Evolutionary conservation across 2,113 vertebrate species (phyloP).

Genomic region (Aphyosemion australe): DNA sequence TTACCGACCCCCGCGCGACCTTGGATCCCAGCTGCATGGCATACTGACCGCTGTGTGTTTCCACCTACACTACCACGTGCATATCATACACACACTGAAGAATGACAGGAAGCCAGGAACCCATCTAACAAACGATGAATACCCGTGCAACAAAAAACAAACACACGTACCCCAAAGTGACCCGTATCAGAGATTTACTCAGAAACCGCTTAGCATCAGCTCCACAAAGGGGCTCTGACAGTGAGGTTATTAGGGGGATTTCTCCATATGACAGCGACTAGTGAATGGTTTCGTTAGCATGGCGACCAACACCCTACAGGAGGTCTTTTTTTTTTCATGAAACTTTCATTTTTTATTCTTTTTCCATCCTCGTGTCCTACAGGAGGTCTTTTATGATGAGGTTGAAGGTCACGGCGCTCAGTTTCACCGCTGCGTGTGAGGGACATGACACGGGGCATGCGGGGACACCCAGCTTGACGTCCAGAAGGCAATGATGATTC

Average conservation of each 20-base stretch:
- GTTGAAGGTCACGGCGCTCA: constrained; percentile 47
- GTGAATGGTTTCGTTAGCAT: constrained; percentile 51
- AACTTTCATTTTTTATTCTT: no score
- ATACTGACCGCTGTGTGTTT: constrained; percentile 57
- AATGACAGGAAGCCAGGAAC: constrained; percentile 2
- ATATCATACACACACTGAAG: background rate
- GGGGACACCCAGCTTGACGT: constrained; percentile 28
- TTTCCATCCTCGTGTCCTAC: no score
- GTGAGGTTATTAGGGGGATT: constrained; percentile 32
- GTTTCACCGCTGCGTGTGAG: constrained; percentile 46
- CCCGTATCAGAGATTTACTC: constrained; percentile 7
- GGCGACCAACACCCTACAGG: constrained; percentile 39
- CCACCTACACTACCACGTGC: constrained; percentile 62
- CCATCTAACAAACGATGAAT: background rate
- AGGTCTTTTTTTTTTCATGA: no score
- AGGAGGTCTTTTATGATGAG: constrained; percentile 57
- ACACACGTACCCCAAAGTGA: background rate
- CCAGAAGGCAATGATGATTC: constrained; percentile 53
- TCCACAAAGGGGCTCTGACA: constrained; percentile 35
- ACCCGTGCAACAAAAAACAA: constrained; percentile 1
- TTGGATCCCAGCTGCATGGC: constrained; percentile 22
- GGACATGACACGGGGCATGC: constrained; percentile 46
- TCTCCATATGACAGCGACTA: constrained; percentile 21
- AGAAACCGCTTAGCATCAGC: constrained; percentile 21
- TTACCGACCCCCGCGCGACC: constrained; percentile 50